Evolutionary conservation across 2,797 vertebrate species (phyloP), one percentile per base, ranked within the genome.

Genomic region (Phyllotis vaccarum): DNA sequence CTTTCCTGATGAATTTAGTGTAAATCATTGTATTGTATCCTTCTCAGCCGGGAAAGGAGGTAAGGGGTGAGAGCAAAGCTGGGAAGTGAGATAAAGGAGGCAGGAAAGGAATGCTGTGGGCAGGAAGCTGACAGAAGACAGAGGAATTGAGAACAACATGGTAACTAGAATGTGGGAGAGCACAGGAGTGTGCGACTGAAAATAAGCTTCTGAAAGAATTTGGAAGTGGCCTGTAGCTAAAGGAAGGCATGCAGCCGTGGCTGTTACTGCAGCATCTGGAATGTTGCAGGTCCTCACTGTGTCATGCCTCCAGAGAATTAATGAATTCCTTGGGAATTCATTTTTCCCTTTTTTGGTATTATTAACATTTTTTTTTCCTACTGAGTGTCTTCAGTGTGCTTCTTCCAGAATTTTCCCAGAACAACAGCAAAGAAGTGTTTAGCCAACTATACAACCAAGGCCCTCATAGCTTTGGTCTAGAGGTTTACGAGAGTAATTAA

Each of bases 301-400:
- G 89, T 74, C 81, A 92, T 9, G 85, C 34, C 96, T 92, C 96
- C 78, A 76, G 94, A 89, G 96, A 79, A 31, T 95, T 87, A 14
- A 82, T 70, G n/a, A 89, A 12, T 96, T 94, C 75, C 66, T 94
- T 31, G 37, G 40, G 46, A 95, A 95, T 80, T 90, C 37, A 60
- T 60, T 90, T 92, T 92, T 24, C 95, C 95, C 97, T 97, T 95
- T 96, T 93, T 94, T 89, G 92, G 95, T 90, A 52, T 93, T 72
- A 62, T 70, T 66, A 68, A 62, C 24, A 70, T 62, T n/a, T 92
- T 72, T 72, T 95, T 90, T 94, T 81, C 10, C 56, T 68, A 58
- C 68, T 91, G 56, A 78, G 72, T 90, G 75, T 82, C 93, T 85
- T 62, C 34, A 74, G 24, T 14, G 37, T 27, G 49, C 8, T 58